These are phyloP conservation scores for Thamnophis elegans DNA, from an alignment of 2,797 vertebrate species.

Conservation along the genomic window DNA sequence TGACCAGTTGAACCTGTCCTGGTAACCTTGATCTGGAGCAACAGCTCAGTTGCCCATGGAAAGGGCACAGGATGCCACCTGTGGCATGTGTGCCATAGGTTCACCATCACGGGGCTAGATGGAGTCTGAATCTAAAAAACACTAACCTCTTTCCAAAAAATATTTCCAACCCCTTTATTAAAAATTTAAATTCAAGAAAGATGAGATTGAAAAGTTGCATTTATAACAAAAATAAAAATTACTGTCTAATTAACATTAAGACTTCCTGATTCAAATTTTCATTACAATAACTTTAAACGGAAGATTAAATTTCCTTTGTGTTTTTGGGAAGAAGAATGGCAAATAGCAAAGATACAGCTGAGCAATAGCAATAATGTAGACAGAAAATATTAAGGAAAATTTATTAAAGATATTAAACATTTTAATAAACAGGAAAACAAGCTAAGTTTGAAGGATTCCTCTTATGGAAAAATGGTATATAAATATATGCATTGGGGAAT, in stretches of 20 bases:
- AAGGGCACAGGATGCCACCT: too few species aligned
- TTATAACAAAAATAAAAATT: background rate
- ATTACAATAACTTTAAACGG: background rate
- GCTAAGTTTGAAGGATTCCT: background rate
- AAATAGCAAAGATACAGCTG: background rate
- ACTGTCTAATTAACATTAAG: background rate
- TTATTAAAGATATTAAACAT: too few species aligned
- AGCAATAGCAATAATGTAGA: background rate
- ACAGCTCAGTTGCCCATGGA: too few species aligned
- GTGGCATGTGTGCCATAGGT: too few species aligned
- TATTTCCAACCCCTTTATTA: background rate
- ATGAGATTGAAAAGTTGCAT: background rate
- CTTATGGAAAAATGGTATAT: background rate
- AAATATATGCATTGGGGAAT: background rate
- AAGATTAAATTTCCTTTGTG: background rate
- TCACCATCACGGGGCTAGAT: background rate
- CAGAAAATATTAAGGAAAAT: background rate
- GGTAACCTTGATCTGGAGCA: too few species aligned
- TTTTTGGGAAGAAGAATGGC: background rate
- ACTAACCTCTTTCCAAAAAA: background rate
- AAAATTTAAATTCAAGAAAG: background rate
- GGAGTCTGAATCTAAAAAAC: background rate
- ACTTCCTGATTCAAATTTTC: background rate
- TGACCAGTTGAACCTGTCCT: too few species aligned
- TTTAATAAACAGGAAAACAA: too few species aligned